A percentile compares a stretch with the other conserved stretches of the same genome.
Evolutionary conservation across 1,140 invertebrate genomes (phyloP).

Genomic region (Drosophila pachea): DNA sequence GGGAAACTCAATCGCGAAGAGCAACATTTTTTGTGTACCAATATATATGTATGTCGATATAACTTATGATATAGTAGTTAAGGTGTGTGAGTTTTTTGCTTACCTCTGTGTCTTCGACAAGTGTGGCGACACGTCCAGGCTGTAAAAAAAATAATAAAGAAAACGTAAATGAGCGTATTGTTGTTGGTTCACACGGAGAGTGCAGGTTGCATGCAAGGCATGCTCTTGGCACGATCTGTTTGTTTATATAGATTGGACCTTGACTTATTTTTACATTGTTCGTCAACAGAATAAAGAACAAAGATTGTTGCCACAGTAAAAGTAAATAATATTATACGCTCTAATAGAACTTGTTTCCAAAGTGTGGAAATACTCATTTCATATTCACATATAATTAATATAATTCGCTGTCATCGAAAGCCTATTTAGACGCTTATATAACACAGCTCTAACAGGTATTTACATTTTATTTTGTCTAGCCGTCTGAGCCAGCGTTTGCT

Average conservation of each 20-base stretch:
- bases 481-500: constrained; percentile 2
- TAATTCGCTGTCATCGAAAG: too few species aligned
- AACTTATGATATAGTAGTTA: neutral
- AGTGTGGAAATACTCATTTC: neutral
- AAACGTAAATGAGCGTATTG: constrained; percentile 11
- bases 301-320: constrained; percentile 10
- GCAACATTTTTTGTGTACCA: constrained; percentile 35
- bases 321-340: neutral
- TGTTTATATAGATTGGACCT: constrained; percentile 42
- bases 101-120: constrained; percentile 87
- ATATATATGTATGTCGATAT: neutral
- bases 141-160: constrained; percentile 80
- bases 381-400: too few species aligned
- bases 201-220: neutral
- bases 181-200: neutral
- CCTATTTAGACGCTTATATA: too few species aligned
- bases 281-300: constrained; percentile 6
- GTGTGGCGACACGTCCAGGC: constrained; percentile 88
- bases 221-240: constrained; percentile 22
- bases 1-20: constrained; percentile 57
- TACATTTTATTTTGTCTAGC: constrained; percentile 43
- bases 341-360: neutral
- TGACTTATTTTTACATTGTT: constrained; percentile 46
- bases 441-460: constrained; percentile 12
- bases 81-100: constrained; percentile 57